phyloP scores from a whole-genome alignment of 2,797 vertebrate species.

The Caiman crocodilus region DNA sequence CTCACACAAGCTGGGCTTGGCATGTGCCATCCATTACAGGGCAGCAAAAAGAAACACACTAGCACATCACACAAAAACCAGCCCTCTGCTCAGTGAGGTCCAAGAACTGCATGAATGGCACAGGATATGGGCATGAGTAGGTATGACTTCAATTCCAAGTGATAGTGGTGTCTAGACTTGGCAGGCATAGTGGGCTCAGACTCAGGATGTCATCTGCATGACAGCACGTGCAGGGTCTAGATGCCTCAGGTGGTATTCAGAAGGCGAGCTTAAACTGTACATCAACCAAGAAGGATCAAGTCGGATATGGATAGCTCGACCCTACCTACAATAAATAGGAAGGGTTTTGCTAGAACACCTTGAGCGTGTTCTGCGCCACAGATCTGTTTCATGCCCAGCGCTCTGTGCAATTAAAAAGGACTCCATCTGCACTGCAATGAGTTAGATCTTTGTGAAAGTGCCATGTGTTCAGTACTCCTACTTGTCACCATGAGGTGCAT shows the following conservation, averaged over 20 bases:
- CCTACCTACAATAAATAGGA: neutral
- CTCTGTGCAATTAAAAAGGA: too few relatives aligned
- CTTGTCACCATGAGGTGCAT: too few relatives aligned
- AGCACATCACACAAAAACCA: accelerated
- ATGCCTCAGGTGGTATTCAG: neutral
- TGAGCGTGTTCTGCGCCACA: neutral
- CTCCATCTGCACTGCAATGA: too few relatives aligned
- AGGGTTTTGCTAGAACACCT: neutral
- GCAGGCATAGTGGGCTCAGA: accelerated
- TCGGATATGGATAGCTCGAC: neutral
- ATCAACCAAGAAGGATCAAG: neutral
- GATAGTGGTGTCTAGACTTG: neutral
- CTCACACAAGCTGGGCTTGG: accelerated
- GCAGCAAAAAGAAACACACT: neutral
- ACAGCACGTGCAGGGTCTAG: too few relatives aligned
- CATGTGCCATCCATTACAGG: neutral
- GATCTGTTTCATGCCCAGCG: too few relatives aligned
- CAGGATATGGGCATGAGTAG: neutral
- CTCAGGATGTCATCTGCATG: neutral
- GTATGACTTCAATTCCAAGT: neutral
- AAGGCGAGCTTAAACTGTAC: neutral
- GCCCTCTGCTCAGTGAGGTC: neutral
- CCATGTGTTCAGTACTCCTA: too few relatives aligned
- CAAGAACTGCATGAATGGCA: neutral
- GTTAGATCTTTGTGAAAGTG: too few relatives aligned